These are phyloP conservation scores for Garrulus glandarius DNA, from an alignment of 2,797 vertebrate species.

Conservation along the genomic window DNA sequence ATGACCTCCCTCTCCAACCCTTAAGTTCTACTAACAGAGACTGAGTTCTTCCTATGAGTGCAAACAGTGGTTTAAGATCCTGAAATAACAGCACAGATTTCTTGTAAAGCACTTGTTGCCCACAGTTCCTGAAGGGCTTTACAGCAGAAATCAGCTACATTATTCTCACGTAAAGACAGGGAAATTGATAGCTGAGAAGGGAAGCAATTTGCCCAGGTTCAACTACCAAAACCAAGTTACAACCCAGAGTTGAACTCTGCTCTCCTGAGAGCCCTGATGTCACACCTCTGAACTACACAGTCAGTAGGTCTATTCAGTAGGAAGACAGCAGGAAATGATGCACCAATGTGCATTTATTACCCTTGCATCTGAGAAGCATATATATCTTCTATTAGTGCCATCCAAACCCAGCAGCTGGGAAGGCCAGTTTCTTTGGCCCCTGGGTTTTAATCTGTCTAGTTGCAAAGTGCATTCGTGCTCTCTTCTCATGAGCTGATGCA, in stretches of 20 bases:
- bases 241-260: background rate
- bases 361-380: background rate
- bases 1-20: background rate
- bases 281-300: background rate
- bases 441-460: background rate
- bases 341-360: background rate
- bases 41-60: background rate
- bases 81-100: background rate
- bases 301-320: fast-evolving
- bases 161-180: background rate
- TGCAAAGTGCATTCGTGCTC: background rate
- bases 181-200: background rate
- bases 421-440: background rate
- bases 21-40: background rate
- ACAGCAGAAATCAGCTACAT: background rate
- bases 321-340: background rate
- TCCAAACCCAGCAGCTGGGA: background rate
- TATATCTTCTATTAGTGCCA: background rate
- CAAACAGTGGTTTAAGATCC: background rate
- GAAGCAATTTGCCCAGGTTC: background rate
- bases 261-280: background rate
- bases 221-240: background rate
- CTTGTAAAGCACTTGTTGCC: background rate
- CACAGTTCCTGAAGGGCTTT: background rate
- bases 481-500: background rate